phyloP scores from a whole-genome alignment of 1,140 invertebrate species.

The Tetragonula clypearis region DNA sequence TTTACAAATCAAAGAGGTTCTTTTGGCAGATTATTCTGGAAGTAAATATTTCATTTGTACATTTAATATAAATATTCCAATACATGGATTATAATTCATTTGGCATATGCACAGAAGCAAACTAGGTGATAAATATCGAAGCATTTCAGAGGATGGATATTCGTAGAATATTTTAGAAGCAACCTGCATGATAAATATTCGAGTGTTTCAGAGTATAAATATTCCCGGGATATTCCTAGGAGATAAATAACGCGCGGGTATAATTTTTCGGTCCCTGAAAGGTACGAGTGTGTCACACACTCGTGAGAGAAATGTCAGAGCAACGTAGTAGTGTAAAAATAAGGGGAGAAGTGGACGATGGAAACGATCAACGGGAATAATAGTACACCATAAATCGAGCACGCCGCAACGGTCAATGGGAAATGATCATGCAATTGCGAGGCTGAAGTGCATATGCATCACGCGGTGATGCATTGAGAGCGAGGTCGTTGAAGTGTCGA shows the following conservation, averaged over 20 bases:
- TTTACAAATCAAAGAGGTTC: too few species aligned
- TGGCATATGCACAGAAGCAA: too few species aligned
- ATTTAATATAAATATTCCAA: too few species aligned
- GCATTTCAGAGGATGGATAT: neutral
- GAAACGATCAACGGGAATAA: slow-evolving; percentile 11
- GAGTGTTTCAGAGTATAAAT: too few species aligned
- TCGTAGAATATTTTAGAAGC: neutral
- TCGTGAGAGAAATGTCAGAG: neutral
- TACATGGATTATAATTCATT: too few species aligned
- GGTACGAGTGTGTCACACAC: neutral
- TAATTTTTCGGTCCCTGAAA: neutral
- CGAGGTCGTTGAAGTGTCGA: slow-evolving; percentile 47
- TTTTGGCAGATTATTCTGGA: too few species aligned
- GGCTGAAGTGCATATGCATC: slow-evolving; percentile 44
- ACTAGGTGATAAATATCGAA: too few species aligned
- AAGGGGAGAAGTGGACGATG: neutral
- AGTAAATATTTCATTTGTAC: too few species aligned
- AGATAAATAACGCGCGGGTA: too few species aligned
- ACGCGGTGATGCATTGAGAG: slow-evolving; percentile 44
- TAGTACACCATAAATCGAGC: slow-evolving; percentile 35
- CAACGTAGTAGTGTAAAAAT: neutral
- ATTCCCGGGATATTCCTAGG: too few species aligned
- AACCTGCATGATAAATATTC: neutral
- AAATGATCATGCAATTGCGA: slow-evolving; percentile 49
- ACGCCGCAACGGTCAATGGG: slow-evolving; percentile 30